phyloP scores from a whole-genome alignment of 2,888 invertebrate genomes.

The Lutraria lutraria region DNA sequence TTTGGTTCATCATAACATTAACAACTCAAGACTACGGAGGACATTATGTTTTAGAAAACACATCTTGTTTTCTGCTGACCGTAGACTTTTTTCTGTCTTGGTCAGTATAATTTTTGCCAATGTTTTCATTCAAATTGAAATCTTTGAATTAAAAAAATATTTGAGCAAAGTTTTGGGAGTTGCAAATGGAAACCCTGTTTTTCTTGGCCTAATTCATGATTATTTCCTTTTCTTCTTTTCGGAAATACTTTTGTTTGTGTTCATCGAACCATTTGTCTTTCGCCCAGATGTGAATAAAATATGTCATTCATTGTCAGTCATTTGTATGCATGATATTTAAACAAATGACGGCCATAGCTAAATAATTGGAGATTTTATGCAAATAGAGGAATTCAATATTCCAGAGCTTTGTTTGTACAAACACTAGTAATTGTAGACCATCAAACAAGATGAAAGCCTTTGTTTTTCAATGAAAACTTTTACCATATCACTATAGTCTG shows the following conservation, averaged over 20 bases:
- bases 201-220: neutral
- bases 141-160: neutral
- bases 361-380: slow-evolving; percentile 12
- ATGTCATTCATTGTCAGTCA: neutral
- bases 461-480: neutral
- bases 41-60: too few relatives aligned
- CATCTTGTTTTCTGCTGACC: too few relatives aligned
- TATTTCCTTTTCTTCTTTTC: neutral
- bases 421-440: too few relatives aligned
- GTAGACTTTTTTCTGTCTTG: too few relatives aligned
- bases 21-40: too few relatives aligned
- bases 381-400: neutral
- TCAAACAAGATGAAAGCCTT: neutral
- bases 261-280: too few relatives aligned
- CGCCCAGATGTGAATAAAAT: neutral
- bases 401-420: neutral
- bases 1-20: too few relatives aligned
- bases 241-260: too few relatives aligned
- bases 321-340: neutral
- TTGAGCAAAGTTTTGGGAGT: neutral
- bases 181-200: neutral
- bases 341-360: neutral
- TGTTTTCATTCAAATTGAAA: neutral
- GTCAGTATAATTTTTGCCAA: too few relatives aligned
- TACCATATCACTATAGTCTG: neutral